Percentiles rank a stretch among this genome's conserved stretches.
phyloP scores from a whole-genome alignment of 1,140 invertebrate species.

The Halyomorpha halys region DNA sequence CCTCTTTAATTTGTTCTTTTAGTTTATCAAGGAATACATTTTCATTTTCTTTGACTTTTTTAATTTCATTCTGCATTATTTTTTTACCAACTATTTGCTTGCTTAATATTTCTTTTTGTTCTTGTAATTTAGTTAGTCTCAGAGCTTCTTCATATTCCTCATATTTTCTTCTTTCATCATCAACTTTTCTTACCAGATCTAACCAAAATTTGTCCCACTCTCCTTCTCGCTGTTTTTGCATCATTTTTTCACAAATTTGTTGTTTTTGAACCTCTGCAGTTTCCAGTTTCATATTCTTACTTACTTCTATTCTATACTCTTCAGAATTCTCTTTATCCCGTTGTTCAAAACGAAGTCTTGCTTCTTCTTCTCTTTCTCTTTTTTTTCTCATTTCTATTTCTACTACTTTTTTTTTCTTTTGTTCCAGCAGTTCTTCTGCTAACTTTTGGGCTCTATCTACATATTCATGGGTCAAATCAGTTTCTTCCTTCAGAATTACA shows the following conservation, averaged over 20 bases:
- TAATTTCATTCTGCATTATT: neutral
- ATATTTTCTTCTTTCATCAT: slow-evolving; percentile 1
- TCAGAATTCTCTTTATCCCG: neutral
- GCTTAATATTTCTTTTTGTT: slow-evolving; percentile 6
- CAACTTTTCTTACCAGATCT: neutral
- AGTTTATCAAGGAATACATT: neutral
- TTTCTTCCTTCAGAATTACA: slow-evolving; percentile 1
- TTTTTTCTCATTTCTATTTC: neutral
- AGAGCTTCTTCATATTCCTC: neutral
- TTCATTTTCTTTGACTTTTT: neutral
- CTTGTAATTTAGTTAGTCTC: neutral
- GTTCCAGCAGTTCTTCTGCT: neutral
- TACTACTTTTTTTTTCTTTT: slow-evolving; percentile 9
- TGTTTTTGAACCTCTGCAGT: neutral
- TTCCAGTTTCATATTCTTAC: neutral
- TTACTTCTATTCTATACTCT: neutral
- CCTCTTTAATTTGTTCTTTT: neutral
- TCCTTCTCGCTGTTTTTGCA: neutral
- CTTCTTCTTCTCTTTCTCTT: neutral
- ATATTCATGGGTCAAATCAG: slow-evolving; percentile 2
- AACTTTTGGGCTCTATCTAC: neutral
- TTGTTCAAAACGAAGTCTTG: neutral
- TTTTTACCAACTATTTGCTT: slow-evolving; percentile 3
- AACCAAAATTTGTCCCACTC: neutral
- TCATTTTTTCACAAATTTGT: slow-evolving; percentile 14